Evolutionary conservation across 1,140 invertebrate species (phyloP).

Genomic region (Bombus waltoni): DNA sequence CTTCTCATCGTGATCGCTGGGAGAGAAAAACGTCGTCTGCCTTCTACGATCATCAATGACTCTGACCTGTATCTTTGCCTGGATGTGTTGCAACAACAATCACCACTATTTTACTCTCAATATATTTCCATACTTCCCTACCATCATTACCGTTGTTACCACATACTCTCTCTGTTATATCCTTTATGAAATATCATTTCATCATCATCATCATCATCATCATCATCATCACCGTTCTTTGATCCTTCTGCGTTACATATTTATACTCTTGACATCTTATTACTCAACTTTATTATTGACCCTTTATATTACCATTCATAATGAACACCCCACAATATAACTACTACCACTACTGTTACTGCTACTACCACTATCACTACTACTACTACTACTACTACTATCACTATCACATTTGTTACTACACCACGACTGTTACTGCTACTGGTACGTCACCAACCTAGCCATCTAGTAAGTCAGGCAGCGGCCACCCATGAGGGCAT

Average conservation of each 20-base stretch:
- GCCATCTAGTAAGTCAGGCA: conserved; percentile 78
- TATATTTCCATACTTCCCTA: background rate
- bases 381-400: conserved; percentile 22
- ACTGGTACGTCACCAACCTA: conserved; percentile 76
- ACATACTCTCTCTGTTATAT: background rate
- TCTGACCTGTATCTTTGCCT: conserved; percentile 53
- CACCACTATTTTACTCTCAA: conserved; percentile 46
- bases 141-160: background rate
- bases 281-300: conserved; percentile 12
- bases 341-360: background rate
- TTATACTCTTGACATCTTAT: conserved; percentile 18
- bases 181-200: background rate
- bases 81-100: conserved; percentile 40
- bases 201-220: background rate
- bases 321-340: background rate
- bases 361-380: too few species aligned
- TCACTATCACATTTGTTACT: conserved; percentile 61
- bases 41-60: conserved; percentile 57
- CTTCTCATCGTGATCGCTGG: conserved; percentile 63
- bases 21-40: conserved; percentile 54
- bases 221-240: background rate
- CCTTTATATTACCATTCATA: conserved; percentile 38
- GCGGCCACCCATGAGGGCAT: conserved; percentile 77
- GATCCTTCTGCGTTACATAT: background rate
- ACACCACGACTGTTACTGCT: conserved; percentile 73